phyloP scores from a whole-genome alignment of 2,113 vertebrate genomes.

The Chlamydotis undulata region DNA sequence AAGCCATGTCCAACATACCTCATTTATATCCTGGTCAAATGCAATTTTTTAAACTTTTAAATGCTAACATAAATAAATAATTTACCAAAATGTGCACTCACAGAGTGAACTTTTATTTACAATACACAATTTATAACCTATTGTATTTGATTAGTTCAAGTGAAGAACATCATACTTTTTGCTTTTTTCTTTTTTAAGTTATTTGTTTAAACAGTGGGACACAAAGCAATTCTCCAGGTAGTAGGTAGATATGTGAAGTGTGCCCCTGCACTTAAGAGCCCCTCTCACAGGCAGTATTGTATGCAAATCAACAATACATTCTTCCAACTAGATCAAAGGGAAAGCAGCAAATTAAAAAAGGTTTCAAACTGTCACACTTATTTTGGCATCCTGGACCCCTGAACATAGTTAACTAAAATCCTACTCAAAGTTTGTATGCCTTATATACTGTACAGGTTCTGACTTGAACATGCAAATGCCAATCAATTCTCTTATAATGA shows the following conservation, averaged over 20 bases:
- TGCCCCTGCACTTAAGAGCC: constrained; percentile 79
- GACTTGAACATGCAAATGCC: constrained; percentile 82
- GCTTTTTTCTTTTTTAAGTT: constrained; percentile 62
- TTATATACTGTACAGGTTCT: constrained; percentile 80
- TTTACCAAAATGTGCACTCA: constrained; percentile 99
- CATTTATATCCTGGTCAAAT: constrained; percentile 89
- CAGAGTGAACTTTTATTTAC: constrained; percentile 99
- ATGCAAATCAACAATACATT: constrained; percentile 79
- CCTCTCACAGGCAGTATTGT: constrained; percentile 85
- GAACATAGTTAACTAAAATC: constrained; percentile 74
- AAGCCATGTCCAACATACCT: constrained; percentile 80
- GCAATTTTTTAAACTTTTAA: constrained; percentile 86
- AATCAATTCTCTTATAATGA: constrained; percentile 73
- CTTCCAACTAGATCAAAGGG: constrained; percentile 79
- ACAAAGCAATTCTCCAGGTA: constrained; percentile 78
- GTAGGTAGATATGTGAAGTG: constrained; percentile 78
- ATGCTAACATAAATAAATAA: constrained; percentile 99
- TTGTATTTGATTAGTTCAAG: constrained; percentile 89
- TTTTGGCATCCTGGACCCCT: constrained; percentile 91
- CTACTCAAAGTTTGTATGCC: constrained; percentile 84
- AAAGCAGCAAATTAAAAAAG: constrained; percentile 85
- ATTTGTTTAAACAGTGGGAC: constrained; percentile 72
- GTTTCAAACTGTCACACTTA: constrained; percentile 80
- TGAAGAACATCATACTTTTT: constrained; percentile 84
- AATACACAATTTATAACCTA: constrained; percentile 96